A percentile compares a stretch with the other conserved stretches of the same genome.
Conservation (phyloP, 2,113 vertebrate genomes). For the Alligator sinensis region DNA sequence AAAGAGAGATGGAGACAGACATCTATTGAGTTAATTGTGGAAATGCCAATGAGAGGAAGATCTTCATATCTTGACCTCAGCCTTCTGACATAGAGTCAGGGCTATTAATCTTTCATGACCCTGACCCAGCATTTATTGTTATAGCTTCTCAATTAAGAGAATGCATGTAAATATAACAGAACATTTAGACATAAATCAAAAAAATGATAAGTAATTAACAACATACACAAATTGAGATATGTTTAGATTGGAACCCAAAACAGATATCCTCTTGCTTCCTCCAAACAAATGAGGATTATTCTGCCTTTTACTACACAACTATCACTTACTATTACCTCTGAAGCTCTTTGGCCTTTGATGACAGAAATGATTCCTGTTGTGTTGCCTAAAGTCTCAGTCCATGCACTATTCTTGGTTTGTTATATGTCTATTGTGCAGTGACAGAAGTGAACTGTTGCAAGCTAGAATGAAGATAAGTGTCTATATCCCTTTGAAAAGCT, state of each 20-base stretch:
- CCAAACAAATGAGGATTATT: not conserved
- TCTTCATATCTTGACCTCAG: not conserved
- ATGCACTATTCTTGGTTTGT: not conserved
- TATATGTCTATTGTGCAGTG: not conserved
- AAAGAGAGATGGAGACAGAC: slow-evolving; percentile 1
- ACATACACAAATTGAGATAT: not conserved
- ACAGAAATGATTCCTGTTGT: not conserved
- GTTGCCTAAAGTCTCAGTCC: not conserved
- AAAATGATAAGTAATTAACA: not conserved
- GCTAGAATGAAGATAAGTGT: not conserved
- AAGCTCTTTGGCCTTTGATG: not conserved
- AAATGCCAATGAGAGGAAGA: not conserved
- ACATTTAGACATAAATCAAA: not conserved
- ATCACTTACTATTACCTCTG: not conserved
- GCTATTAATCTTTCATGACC: not conserved
- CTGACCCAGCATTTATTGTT: not conserved
- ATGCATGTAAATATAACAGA: not conserved
- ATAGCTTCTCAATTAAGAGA: not conserved
- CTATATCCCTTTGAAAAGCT: not conserved
- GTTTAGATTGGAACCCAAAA: not conserved
- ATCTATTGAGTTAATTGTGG: not conserved
- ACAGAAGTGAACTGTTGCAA: not conserved
- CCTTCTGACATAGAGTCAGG: not conserved
- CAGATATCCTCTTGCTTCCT: not conserved
- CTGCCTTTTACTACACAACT: not conserved